Percentiles rank a stretch among this genome's conserved stretches.
These are phyloP conservation scores for Xestia ashworthii DNA, from an alignment of 2,888 invertebrate genomes.

Conservation along the genomic window DNA sequence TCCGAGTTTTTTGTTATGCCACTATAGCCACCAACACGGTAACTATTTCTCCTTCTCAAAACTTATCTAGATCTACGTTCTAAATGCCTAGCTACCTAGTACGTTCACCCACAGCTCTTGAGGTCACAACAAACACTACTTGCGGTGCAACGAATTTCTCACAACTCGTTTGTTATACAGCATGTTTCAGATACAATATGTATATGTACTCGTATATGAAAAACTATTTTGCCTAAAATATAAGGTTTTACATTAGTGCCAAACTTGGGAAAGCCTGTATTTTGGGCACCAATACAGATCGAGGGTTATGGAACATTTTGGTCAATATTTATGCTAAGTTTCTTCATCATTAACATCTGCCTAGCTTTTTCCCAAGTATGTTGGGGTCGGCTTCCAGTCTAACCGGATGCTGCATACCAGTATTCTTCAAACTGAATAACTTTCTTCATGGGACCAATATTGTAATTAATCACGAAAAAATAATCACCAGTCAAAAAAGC, in stretches of 20 bases:
- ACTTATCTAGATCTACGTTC: constrained; percentile 16
- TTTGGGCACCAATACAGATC: too few species aligned
- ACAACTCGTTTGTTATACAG: constrained; percentile 13
- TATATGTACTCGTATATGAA: too few species aligned
- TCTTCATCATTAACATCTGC: too few species aligned
- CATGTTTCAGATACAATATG: too few species aligned
- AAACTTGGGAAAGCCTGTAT: too few species aligned
- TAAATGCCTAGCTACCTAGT: constrained; percentile 24
- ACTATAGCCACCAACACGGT: neutral
- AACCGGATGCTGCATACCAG: too few species aligned
- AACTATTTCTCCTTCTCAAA: neutral
- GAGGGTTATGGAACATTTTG: neutral
- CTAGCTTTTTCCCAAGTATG: too few species aligned
- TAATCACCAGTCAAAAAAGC: neutral
- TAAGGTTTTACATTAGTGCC: too few species aligned
- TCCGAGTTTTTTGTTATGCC: neutral
- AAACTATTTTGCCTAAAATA: too few species aligned
- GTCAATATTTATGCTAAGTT: too few species aligned
- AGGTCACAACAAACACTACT: constrained; percentile 38
- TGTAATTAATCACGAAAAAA: neutral
- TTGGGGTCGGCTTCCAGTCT: too few species aligned
- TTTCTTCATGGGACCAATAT: neutral
- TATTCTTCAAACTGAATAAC: too few species aligned
- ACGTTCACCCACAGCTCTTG: constrained; percentile 41
- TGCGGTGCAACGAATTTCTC: constrained; percentile 36